phyloP scores from a whole-genome alignment of 2,888 invertebrate genomes.

The Drosophila paucipuncta region DNA sequence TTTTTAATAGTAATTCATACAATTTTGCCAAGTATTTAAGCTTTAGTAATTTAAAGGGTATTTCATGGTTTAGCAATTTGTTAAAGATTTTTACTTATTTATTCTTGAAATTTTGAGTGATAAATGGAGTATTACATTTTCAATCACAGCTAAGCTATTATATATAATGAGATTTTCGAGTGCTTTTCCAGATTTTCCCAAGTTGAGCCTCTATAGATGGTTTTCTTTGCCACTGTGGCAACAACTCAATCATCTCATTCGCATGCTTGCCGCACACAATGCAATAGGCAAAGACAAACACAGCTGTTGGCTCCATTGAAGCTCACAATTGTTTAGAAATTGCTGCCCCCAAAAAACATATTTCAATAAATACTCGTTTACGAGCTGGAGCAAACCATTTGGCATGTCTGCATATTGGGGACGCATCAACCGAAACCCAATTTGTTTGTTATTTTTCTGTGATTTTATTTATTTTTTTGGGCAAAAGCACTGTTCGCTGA shows the following conservation, averaged over 20 bases:
- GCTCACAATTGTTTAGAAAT: constrained; percentile 67
- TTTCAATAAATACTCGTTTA: constrained; percentile 68
- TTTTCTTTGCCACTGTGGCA: constrained; percentile 8
- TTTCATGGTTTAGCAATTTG: background rate
- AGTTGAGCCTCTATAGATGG: background rate
- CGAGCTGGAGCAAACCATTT: constrained; percentile 54
- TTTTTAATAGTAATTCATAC: background rate
- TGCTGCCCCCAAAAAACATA: constrained; percentile 60
- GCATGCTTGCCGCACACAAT: constrained; percentile 30
- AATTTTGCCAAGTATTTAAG: background rate
- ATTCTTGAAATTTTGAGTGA: background rate
- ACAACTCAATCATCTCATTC: constrained; percentile 19
- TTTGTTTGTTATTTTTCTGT: constrained; percentile 64
- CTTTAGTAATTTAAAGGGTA: constrained; percentile 3
- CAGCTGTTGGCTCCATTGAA: constrained; percentile 58
- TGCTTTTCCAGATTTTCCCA: constrained; percentile 22
- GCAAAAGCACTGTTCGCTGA: constrained; percentile 60
- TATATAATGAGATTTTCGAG: constrained; percentile 30
- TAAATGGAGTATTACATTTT: constrained; percentile 12
- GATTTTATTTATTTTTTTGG: constrained; percentile 21
- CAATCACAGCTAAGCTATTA: constrained; percentile 10
- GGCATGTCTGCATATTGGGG: constrained; percentile 66
- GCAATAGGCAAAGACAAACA: constrained; percentile 50
- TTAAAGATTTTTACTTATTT: background rate
- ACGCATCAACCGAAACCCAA: constrained; percentile 60